phyloP scores from a whole-genome alignment of 2,888 invertebrate species.

The Coelopa pilipes region DNA sequence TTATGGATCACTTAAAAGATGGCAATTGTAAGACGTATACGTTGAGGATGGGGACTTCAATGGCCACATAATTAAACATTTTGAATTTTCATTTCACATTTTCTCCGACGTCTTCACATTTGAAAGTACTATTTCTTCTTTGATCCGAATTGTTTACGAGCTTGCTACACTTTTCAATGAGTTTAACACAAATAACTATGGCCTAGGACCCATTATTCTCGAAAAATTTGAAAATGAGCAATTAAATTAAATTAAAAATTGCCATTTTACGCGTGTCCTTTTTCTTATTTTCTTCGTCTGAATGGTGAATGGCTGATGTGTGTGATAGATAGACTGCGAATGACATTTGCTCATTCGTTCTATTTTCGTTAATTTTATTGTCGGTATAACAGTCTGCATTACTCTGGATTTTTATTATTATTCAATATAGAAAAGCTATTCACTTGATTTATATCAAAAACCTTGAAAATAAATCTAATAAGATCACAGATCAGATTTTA shows the following conservation, averaged over 20 bases:
- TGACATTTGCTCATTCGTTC: conserved; percentile 11
- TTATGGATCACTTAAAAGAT: conserved; percentile 24
- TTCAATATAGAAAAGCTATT: too few relatives aligned
- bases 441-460: too few relatives aligned
- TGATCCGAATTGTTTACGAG: neutral
- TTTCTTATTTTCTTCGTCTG: conserved; percentile 34
- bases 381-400: neutral
- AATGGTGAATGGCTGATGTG: conserved; percentile 3
- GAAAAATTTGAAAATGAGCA: conserved; percentile 21
- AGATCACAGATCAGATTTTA: too few relatives aligned
- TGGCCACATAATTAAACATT: conserved; percentile 27
- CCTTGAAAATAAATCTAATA: too few relatives aligned
- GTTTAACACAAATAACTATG: neutral
- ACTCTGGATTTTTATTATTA: neutral
- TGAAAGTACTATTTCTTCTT: neutral
- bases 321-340: conserved; percentile 5
- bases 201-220: neutral
- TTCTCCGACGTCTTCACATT: conserved; percentile 16
- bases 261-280: conserved; percentile 24
- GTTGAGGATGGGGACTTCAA: neutral
- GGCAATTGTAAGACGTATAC: conserved; percentile 9
- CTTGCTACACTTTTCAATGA: neutral
- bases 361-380: neutral
- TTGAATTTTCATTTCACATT: neutral
- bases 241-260: conserved; percentile 21